A percentile compares a stretch with the other conserved stretches of the same genome.
Conservation (phyloP, 2,113 vertebrate species). For the Myotis yumanensis region DNA sequence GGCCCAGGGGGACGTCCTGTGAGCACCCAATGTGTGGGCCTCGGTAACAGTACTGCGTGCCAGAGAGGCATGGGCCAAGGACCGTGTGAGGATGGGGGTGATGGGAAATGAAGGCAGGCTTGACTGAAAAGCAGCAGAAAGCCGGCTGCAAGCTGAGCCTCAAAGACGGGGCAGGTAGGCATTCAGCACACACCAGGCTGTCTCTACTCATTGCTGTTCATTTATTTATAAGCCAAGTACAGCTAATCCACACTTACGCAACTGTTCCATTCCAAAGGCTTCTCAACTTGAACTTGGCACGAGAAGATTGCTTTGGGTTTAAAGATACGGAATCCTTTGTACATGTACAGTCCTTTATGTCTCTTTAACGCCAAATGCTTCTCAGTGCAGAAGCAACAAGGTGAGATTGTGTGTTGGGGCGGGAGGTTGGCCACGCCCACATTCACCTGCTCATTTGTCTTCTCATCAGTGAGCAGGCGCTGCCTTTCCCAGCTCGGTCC, state of each 20-base stretch:
- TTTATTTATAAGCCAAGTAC: conserved; percentile 67
- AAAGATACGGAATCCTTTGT: background rate
- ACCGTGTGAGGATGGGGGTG: background rate
- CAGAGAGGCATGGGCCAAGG: background rate
- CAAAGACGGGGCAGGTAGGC: too few species aligned
- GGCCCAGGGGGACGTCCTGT: accelerated
- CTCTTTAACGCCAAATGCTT: background rate
- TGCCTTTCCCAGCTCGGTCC: background rate
- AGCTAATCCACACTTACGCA: conserved; percentile 70
- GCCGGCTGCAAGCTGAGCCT: background rate
- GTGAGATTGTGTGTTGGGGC: accelerated
- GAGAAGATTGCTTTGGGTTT: background rate
- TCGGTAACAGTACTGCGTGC: accelerated
- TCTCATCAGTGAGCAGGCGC: background rate
- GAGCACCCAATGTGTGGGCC: background rate
- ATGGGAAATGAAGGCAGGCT: background rate
- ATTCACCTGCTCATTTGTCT: background rate
- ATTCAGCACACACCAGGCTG: background rate
- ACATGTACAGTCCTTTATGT: accelerated
- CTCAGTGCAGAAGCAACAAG: accelerated
- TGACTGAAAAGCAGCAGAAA: background rate
- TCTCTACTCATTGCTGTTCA: background rate
- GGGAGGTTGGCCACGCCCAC: accelerated
- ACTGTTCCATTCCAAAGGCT: conserved; percentile 56
- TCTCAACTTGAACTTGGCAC: conserved; percentile 66